Conservation (phyloP, 2,888 invertebrate species). For the Acleris sparsana region DNA sequence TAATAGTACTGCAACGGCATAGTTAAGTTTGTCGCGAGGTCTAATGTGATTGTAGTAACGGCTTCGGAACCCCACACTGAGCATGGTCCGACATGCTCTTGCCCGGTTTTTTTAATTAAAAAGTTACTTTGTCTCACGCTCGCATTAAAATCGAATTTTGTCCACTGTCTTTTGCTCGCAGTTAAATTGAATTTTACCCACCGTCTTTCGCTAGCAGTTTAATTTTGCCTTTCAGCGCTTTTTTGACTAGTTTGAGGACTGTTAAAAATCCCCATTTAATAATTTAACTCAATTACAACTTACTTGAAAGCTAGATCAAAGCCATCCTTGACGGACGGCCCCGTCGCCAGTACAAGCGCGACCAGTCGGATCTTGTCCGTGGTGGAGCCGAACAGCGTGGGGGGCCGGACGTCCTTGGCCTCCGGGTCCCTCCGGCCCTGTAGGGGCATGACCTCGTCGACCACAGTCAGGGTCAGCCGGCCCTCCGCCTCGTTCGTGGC, state of each 20-base stretch:
- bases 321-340: conserved; percentile 87
- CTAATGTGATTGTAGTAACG: too few relatives aligned
- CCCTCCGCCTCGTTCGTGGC: conserved; percentile 85
- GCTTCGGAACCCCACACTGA: too few relatives aligned
- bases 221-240: too few relatives aligned
- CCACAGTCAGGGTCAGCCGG: conserved; percentile 66
- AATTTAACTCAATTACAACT: conserved; percentile 39
- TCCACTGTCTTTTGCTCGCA: too few relatives aligned
- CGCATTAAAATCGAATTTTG: too few relatives aligned
- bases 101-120: too few relatives aligned
- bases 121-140: too few relatives aligned
- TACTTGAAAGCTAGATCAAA: conserved; percentile 88
- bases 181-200: too few relatives aligned
- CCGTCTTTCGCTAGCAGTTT: too few relatives aligned
- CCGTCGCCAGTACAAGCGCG: conserved; percentile 86
- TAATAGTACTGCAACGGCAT: too few relatives aligned
- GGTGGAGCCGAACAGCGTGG: conserved; percentile 88
- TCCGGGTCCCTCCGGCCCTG: conserved; percentile 51
- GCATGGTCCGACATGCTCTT: too few relatives aligned
- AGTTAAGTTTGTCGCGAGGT: too few relatives aligned
- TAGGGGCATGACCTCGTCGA: conserved; percentile 66
- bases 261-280: not conserved
- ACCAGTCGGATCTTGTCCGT: conserved; percentile 88
- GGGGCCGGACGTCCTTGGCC: conserved; percentile 69
- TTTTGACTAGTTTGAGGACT: not conserved